These are phyloP conservation scores for Bombus waltoni DNA, from an alignment of 1,140 invertebrate genomes.

Conservation along the genomic window DNA sequence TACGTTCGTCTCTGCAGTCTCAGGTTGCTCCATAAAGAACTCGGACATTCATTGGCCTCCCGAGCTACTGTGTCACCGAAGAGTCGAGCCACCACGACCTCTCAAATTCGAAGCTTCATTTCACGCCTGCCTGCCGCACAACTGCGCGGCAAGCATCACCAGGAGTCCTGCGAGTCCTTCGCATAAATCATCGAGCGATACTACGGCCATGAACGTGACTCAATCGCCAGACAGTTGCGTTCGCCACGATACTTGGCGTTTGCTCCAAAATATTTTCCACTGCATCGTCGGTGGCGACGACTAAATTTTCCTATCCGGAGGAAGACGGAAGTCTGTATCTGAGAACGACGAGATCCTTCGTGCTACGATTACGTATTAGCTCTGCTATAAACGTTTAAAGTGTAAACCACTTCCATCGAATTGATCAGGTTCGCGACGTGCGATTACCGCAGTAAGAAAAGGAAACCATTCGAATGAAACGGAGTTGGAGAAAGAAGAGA, in stretches of 20 bases:
- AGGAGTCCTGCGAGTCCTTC: conserved; percentile 47
- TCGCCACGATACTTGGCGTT: neutral
- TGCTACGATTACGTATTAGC: too few relatives aligned
- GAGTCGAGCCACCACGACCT: conserved; percentile 33
- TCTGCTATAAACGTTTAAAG: neutral
- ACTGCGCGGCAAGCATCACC: conserved; percentile 52
- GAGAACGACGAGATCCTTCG: conserved; percentile 7
- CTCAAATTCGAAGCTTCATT: conserved; percentile 70
- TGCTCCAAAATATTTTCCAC: neutral
- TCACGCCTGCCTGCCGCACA: conserved; percentile 72
- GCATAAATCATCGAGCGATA: conserved; percentile 53
- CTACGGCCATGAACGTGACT: neutral
- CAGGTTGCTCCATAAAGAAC: conserved; percentile 73
- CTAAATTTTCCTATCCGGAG: conserved; percentile 42
- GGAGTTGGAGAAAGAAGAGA: neutral
- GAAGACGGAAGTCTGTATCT: conserved; percentile 52
- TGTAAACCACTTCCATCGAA: neutral
- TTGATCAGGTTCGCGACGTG: neutral
- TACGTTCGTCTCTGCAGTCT: conserved; percentile 63
- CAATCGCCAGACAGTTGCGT: too few relatives aligned
- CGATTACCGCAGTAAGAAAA: too few relatives aligned
- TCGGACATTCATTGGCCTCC: conserved; percentile 53
- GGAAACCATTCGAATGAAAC: neutral
- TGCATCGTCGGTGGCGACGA: neutral
- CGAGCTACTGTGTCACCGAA: conserved; percentile 59